Percentiles rank a stretch among this genome's conserved stretches.
These are phyloP conservation scores for Pissodes strobi DNA, from an alignment of 1,140 invertebrate species.

Conservation along the genomic window DNA sequence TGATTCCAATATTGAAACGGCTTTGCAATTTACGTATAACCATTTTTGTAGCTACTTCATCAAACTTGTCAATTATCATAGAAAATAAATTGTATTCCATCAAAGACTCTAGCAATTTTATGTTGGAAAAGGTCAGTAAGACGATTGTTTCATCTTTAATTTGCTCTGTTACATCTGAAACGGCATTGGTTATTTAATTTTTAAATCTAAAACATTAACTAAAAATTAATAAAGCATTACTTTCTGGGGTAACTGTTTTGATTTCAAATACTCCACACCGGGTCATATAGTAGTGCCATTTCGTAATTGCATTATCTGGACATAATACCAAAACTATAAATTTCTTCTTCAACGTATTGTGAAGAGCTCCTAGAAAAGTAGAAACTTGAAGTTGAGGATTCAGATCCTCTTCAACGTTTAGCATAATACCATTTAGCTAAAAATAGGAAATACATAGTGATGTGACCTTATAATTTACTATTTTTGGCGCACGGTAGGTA, in stretches of 20 bases:
- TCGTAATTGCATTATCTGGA: slow-evolving; percentile 27
- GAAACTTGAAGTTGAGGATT: slow-evolving; percentile 43
- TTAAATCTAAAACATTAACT: too few relatives aligned
- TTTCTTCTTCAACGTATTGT: slow-evolving; percentile 5
- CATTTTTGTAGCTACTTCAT: slow-evolving; percentile 43
- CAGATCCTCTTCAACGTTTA: slow-evolving; percentile 47
- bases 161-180: too few relatives aligned
- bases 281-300: slow-evolving; percentile 45
- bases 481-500: too few relatives aligned
- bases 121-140: slow-evolving; percentile 26
- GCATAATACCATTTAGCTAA: slow-evolving; percentile 46
- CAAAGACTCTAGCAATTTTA: slow-evolving; percentile 37
- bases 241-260: slow-evolving; percentile 34
- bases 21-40: slow-evolving; percentile 41
- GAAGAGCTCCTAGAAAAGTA: slow-evolving; percentile 40
- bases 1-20: slow-evolving; percentile 47
- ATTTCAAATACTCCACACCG: slow-evolving; percentile 35
- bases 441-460: too few relatives aligned
- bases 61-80: slow-evolving; percentile 46
- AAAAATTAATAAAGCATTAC: slow-evolving; percentile 36
- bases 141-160: too few relatives aligned
- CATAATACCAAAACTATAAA: slow-evolving; percentile 39
- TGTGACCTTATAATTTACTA: too few relatives aligned
- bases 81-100: slow-evolving; percentile 33
- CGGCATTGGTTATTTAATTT: too few relatives aligned